phyloP scores from a whole-genome alignment of 2,797 vertebrate genomes.

The Columba guinea region DNA sequence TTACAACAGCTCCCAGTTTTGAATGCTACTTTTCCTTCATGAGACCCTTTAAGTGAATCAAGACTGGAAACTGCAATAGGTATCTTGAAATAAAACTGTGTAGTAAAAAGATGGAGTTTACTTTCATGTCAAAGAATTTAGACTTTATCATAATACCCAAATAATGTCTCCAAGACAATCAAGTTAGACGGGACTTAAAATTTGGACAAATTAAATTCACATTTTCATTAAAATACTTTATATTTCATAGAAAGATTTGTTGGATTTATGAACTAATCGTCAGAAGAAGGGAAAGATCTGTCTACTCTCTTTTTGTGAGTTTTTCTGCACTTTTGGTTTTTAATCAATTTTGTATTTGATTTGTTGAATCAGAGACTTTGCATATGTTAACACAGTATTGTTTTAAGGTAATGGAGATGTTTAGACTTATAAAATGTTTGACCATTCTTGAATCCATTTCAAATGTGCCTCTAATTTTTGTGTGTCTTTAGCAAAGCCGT shows the following conservation, averaged over 20 bases:
- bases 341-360: neutral
- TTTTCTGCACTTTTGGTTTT: neutral
- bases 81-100: neutral
- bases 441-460: neutral
- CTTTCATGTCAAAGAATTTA: neutral
- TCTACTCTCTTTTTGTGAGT: neutral
- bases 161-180: neutral
- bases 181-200: neutral
- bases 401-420: neutral
- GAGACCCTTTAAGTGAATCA: neutral
- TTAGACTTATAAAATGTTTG: neutral
- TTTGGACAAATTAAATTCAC: neutral
- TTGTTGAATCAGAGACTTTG: neutral
- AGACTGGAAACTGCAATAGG: neutral
- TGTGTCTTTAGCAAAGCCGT: neutral
- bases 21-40: neutral
- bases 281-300: neutral
- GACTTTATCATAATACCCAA: neutral
- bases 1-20: neutral
- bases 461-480: neutral
- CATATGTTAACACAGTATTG: neutral
- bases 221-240: neutral
- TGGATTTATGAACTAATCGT: neutral
- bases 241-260: neutral
- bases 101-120: neutral